Base-by-base conservation (phyloP, 2,888 invertebrate genomes). In the Rosalia funebris region DNA sequence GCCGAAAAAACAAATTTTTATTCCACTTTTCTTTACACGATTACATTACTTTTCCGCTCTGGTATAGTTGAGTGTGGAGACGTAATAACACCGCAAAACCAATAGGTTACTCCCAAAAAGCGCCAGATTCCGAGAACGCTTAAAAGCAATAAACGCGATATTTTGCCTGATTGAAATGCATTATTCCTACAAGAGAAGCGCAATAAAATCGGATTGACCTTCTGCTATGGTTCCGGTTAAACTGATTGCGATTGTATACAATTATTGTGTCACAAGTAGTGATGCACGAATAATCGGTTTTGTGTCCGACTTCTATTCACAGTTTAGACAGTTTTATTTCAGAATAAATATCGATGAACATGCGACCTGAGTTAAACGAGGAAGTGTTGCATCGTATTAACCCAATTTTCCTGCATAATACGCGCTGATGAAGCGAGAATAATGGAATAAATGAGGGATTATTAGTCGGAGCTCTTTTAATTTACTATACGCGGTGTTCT, bases 331-430 rank as follows among this genome's bases (percentile, higher is more conserved):
- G 32, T 47, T 34, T 19, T 17, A 36, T 47, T 47, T 47, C 7
- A 36, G 15, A 34, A 36, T 46, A 31, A 46, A 46, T 25, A 45
- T 31, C 31, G 25, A 25, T 11, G 9, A 45, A 11, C 47, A 36
- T 34, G 34, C 47, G 39, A 41, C 16, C 15, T 16, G 39, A 41
- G 15, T 41, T 16, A 41, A 47, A 47, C 47, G 34, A 34, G 47
- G 47, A 47, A 47, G 47, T 17, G 47, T 19, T 34, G 47, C 34
- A 47, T 34, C 47, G 47, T 17, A 47, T 47, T 47, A 47, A 47
- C 47, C 47, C 36, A 47, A 47, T 47, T 47, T 47, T 11, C 5
- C 17, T n/a, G 47, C 34, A 34, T 47, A 47, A 47, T 47, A 47
- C 34, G 16, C 4, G 11, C 34, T 36, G 47, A 47, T 47, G 36